Percentiles rank a stretch among this genome's conserved stretches.
phyloP scores from a whole-genome alignment of 2,113 vertebrate genomes.

The Lonchura striata region DNA sequence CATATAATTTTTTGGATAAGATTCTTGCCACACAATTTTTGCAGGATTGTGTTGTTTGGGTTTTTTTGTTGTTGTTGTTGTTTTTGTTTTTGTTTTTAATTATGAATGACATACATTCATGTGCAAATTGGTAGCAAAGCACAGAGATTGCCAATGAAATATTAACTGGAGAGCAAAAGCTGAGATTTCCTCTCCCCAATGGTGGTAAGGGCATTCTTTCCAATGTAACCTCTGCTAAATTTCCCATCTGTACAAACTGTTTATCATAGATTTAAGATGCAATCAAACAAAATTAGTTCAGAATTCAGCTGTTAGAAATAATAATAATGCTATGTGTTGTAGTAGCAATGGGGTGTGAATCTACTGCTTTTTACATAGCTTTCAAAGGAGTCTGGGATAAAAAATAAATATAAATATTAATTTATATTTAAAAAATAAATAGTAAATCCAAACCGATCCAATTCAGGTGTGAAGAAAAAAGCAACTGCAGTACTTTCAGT shows the following conservation, averaged over 20 bases:
- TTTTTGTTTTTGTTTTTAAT: background rate
- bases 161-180: background rate
- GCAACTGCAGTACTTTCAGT: background rate
- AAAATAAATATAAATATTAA: too few relatives aligned
- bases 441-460: background rate
- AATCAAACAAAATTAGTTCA: background rate
- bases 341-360: background rate
- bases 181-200: background rate
- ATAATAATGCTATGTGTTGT: background rate
- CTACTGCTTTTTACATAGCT: background rate
- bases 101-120: background rate
- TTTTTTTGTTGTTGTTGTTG: too few relatives aligned
- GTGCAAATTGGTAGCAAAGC: background rate
- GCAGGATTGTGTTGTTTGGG: background rate
- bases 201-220: background rate
- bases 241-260: background rate
- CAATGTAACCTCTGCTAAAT: background rate
- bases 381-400: background rate
- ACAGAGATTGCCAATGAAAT: background rate
- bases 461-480: background rate
- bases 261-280: background rate
- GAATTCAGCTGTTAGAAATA: background rate
- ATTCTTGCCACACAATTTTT: background rate
- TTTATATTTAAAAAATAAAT: background rate
- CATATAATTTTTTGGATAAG: background rate